Conservation (phyloP, 2,797 vertebrate species). For the Choloepus didactylus region DNA sequence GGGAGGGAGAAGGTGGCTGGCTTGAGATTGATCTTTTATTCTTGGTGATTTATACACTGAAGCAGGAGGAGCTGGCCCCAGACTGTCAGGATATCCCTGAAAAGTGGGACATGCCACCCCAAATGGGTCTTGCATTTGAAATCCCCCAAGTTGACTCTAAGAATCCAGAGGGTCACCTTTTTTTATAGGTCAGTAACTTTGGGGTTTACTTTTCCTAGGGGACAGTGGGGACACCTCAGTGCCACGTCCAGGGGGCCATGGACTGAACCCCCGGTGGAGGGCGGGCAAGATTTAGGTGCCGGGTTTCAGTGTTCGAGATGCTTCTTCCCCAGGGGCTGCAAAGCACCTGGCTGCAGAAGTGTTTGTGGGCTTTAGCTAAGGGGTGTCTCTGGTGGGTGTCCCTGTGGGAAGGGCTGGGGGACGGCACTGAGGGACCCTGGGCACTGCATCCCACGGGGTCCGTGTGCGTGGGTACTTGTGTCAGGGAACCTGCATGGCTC, state of each 20-base stretch:
- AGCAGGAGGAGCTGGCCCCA: not conserved
- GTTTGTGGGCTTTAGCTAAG: not conserved
- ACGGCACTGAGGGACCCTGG: not conserved
- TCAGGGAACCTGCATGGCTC: slow-evolving; percentile 19
- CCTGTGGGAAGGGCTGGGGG: not conserved
- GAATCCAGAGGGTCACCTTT: not conserved
- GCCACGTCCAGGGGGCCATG: not conserved
- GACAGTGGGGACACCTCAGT: not conserved
- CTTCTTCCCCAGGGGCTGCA: not conserved
- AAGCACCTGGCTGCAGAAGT: not conserved
- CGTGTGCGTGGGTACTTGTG: not conserved
- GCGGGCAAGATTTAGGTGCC: not conserved
- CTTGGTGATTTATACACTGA: not conserved
- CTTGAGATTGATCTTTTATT: not conserved
- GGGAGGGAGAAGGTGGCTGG: not conserved
- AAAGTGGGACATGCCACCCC: slow-evolving; percentile 54
- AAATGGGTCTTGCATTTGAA: slow-evolving; percentile 28
- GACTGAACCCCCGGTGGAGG: not conserved
- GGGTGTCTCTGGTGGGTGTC: not conserved
- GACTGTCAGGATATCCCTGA: not conserved
- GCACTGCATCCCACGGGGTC: not conserved
- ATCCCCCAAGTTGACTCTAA: slow-evolving; percentile 73
- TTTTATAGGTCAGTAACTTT: slow-evolving; percentile 22
- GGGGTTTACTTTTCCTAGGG: not conserved
- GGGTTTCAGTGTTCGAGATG: not conserved